Base-by-base conservation (phyloP, 1,140 invertebrate genomes). In the Euura lappo region DNA sequence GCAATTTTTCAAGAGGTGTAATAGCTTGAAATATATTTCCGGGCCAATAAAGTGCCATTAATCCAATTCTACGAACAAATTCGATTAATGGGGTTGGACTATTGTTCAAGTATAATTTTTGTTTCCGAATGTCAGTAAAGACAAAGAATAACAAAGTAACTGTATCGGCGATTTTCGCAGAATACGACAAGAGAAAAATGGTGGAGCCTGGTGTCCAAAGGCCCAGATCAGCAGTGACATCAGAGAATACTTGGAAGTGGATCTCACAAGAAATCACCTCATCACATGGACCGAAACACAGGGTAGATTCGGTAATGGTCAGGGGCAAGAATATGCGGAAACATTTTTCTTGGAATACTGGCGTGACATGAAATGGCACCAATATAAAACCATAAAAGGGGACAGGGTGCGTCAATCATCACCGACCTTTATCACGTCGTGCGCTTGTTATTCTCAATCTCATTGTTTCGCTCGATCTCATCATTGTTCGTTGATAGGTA, bases 181-280 rank as follows among this genome's bases (percentile, higher is more conserved):
- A 84, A 92, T 98, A 77, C 90, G 95, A 2, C 92, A 93, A 46
- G 96, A 98, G 81, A 92, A 93, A 76, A 94, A 95, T 77, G 96
- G 96, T 2, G 97, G 97, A 2, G 97, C 97, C 0, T 98, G 97
- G 97, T 98, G 97, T 87, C 96, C 97, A 0, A 93, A 94, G 76
- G 91, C 92, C 2, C 91, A 95, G 78, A 94, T 95, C 74, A 91
- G 91, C 76, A 90, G 90, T 28, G 90, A 91, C 68, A 91, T 93
- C 42, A 91, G 94, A 8, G 96, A 98, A 83, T 98, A 93, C 83
- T 87, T 98, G 64, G 95, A 98, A 84, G 92, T 98, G 51, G 94
- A 98, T 81, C 87, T 98, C 8, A 89, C 89, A 4, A 88, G 89
- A 68, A 90, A 95, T 76, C 94, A 95, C 80, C 88, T 97, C 75